Conservation (phyloP, 2,113 vertebrate species). For the Cynoglossus semilaevis region DNA sequence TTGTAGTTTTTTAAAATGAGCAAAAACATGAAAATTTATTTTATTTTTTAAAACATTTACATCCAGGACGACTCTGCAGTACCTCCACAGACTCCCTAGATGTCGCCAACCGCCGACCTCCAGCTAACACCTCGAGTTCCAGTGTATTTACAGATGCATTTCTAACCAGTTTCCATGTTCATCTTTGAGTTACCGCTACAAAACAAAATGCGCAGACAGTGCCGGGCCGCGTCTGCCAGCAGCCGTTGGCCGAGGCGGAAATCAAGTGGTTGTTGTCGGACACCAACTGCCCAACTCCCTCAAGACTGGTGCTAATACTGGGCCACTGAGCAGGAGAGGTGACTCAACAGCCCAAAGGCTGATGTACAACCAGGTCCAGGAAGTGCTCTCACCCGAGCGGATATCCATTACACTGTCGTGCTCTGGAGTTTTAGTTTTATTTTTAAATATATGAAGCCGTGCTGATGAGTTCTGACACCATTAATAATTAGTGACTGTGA, state of each 20-base stretch:
- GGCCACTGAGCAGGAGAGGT: constrained; percentile 55
- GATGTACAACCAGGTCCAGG: constrained; percentile 43
- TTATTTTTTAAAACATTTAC: no score
- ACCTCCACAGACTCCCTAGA: no score
- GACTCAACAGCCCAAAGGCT: constrained; percentile 53
- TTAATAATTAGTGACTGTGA: constrained; percentile 51
- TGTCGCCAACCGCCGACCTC: no score
- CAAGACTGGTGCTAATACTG: constrained; percentile 63
- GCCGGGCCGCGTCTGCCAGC: constrained; percentile 63
- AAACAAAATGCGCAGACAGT: constrained; percentile 57
- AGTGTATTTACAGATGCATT: no score
- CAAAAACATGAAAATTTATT: no score
- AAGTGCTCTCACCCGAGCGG: constrained; percentile 50
- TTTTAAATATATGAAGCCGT: constrained; percentile 26
- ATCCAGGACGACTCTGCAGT: no score
- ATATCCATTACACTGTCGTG: constrained; percentile 35
- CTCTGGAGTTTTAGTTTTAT: constrained; percentile 23
- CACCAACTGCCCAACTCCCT: constrained; percentile 68
- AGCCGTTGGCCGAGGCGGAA: constrained; percentile 70
- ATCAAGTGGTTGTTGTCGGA: constrained; percentile 59
- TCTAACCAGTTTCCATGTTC: not conserved
- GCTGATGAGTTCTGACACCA: constrained; percentile 38
- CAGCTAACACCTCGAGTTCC: no score
- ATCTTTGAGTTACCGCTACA: constrained; percentile 33
- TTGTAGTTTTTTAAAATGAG: no score